Percentiles rank a stretch among this genome's conserved stretches.
phyloP scores from a whole-genome alignment of 2,888 invertebrate species.

The Mantis religiosa region DNA sequence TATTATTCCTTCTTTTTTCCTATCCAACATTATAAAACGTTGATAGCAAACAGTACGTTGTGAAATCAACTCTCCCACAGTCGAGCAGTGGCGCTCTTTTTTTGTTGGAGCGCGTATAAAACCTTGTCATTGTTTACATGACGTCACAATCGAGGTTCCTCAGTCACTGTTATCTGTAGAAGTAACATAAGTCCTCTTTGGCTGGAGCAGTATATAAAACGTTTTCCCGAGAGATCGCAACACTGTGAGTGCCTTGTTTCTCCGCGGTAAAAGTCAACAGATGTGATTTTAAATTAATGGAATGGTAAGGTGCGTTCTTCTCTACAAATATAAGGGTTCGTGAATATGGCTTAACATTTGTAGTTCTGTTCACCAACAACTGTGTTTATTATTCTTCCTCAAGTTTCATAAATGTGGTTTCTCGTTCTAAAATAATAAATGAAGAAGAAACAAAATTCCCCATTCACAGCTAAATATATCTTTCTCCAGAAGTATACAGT shows the following conservation, averaged over 20 bases:
- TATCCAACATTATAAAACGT: neutral
- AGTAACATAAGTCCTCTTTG: neutral
- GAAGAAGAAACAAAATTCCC: too few relatives aligned
- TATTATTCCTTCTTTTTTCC: neutral
- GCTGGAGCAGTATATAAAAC: neutral
- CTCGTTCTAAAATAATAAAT: too few relatives aligned
- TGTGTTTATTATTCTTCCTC: too few relatives aligned
- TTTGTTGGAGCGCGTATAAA: neutral
- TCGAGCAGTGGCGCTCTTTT: neutral
- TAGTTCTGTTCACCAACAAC: too few relatives aligned
- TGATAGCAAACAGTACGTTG: neutral
- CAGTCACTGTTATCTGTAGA: neutral
- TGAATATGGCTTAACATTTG: too few relatives aligned
- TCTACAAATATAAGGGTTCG: neutral
- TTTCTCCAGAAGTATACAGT: too few relatives aligned
- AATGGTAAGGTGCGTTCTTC: neutral
- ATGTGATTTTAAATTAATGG: neutral
- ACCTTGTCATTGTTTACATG: constrained; percentile 23
- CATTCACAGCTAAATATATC: too few relatives aligned
- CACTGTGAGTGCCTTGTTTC: neutral
- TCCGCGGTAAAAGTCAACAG: neutral
- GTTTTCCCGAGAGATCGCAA: neutral
- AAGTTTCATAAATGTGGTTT: too few relatives aligned
- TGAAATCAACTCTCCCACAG: neutral
- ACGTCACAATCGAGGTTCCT: constrained; percentile 18